phyloP scores from a whole-genome alignment of 1,140 invertebrate species.

The Agrypnia vestita region DNA sequence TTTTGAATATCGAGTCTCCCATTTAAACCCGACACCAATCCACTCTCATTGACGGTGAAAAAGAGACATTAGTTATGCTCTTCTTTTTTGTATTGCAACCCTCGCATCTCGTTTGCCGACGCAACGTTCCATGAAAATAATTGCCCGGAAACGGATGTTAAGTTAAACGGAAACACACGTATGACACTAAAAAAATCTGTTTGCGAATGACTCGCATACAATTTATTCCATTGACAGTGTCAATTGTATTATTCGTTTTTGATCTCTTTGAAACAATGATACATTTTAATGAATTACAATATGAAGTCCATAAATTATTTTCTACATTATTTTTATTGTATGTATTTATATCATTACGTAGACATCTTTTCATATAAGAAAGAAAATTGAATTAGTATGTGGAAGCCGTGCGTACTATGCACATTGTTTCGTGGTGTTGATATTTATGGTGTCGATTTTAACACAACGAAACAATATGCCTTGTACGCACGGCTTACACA shows the following conservation, averaged over 20 bases:
- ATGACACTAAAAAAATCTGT: slow-evolving; percentile 3
- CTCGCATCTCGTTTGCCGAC: slow-evolving; percentile 45
- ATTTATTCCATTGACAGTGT: slow-evolving; percentile 7
- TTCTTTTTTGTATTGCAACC: slow-evolving; percentile 26
- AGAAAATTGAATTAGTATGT: too few relatives aligned
- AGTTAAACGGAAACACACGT: slow-evolving; percentile 52
- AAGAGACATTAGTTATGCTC: slow-evolving; percentile 1
- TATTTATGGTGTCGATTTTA: too few relatives aligned
- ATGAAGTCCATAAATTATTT: too few relatives aligned
- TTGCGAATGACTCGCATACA: background rate
- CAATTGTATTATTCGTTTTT: slow-evolving; percentile 1
- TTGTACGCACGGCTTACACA: too few relatives aligned
- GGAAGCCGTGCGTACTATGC: too few relatives aligned
- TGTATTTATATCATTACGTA: too few relatives aligned
- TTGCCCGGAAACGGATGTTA: slow-evolving; percentile 59
- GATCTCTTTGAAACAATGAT: too few relatives aligned
- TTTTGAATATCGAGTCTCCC: slow-evolving; percentile 32
- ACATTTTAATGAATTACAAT: too few relatives aligned
- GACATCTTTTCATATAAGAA: too few relatives aligned
- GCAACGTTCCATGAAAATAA: slow-evolving; percentile 58
- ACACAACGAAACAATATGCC: too few relatives aligned
- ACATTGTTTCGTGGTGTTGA: too few relatives aligned
- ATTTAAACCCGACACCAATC: slow-evolving; percentile 30
- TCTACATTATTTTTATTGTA: too few relatives aligned
- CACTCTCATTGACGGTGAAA: slow-evolving; percentile 23